Evolutionary conservation across 2,888 invertebrate genomes (phyloP), one percentile per base, ranked within the genome.

Genomic region (Marasmarcha lunaedactyla): DNA sequence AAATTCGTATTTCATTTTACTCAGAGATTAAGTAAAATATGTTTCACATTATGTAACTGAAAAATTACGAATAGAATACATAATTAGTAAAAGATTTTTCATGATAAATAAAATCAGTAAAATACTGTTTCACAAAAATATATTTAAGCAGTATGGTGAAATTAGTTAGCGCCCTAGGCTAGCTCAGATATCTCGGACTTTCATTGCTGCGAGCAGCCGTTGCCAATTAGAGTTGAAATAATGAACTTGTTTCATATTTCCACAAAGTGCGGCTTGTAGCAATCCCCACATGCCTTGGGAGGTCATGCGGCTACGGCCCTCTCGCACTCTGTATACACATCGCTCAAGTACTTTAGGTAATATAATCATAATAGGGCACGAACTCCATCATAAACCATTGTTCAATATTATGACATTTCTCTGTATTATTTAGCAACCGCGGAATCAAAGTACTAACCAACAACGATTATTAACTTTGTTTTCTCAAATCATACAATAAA

Each of bases 231-330:
- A 79, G 74, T 72, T 74, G 74, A 78, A 81, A 83, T 84, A 84
- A 84, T 83, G 83, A 84, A 83, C 81, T 81, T 83, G 83, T 81
- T 84, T 81, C 81, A 81, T 84, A 81, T 78, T 81, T 78, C 67
- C 71, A 74, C 67, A 60, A 74, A 74, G 73, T 71, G 74, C 72
- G 73, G 74, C 70, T 57, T 78, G 76, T 77, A 72, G 67, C 74
- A 66, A 67, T 70, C 74, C 73, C 73, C 65, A 63, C 65, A 73
- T 72, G 74, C 77, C 78, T 73, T 73, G 68, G 74, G 78, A 77
- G 78, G 77, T 76, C 76, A 71, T 72, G 68, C 68, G 69, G 65
- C 59, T 58, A 59, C 52, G 61, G 63, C 68, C 67, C 68, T 63
- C 59, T 57, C 55, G 52, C 43, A 38, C 44, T 42, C 38, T 42